A percentile compares a stretch with the other conserved stretches of the same genome.
Conservation (phyloP, 92 coral and sea anemone genomes). For the Palythoa grandiflora region DNA sequence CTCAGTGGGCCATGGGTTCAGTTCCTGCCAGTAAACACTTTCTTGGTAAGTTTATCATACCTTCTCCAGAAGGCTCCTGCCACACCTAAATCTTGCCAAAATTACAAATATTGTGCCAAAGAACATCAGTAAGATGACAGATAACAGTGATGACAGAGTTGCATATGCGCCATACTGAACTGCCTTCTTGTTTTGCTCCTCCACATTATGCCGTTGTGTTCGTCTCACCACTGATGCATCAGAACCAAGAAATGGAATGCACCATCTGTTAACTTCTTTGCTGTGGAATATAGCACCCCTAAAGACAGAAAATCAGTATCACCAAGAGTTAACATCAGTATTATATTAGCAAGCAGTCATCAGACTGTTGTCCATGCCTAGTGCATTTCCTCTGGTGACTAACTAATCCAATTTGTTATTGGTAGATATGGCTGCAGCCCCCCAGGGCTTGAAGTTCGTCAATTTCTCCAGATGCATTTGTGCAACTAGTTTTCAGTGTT, state of each 20-base stretch:
- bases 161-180: conserved; percentile 92
- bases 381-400: too few species aligned
- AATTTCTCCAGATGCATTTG: too few species aligned
- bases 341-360: too few species aligned
- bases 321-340: neutral
- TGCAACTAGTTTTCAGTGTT: too few species aligned
- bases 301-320: neutral
- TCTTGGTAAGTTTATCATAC: conserved; percentile 39
- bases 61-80: conserved; percentile 87
- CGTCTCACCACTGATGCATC: conserved; percentile 95
- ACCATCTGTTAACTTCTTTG: conserved; percentile 86
- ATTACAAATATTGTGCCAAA: conserved; percentile 88
- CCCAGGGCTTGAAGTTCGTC: too few species aligned
- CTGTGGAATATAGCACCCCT: conserved; percentile 84
- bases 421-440: too few species aligned
- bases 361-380: too few species aligned
- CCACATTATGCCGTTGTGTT: conserved; percentile 83
- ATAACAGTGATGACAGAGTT: conserved; percentile 66
- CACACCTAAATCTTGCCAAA: conserved; percentile 85
- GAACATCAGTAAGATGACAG: conserved; percentile 73
- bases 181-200: conserved; percentile 71
- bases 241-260: conserved; percentile 93
- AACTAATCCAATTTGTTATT: too few species aligned
- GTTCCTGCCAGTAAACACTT: neutral
- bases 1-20: too few species aligned